These are phyloP conservation scores for Mastacembelus armatus DNA, from an alignment of 2,797 vertebrate genomes.

Conservation along the genomic window DNA sequence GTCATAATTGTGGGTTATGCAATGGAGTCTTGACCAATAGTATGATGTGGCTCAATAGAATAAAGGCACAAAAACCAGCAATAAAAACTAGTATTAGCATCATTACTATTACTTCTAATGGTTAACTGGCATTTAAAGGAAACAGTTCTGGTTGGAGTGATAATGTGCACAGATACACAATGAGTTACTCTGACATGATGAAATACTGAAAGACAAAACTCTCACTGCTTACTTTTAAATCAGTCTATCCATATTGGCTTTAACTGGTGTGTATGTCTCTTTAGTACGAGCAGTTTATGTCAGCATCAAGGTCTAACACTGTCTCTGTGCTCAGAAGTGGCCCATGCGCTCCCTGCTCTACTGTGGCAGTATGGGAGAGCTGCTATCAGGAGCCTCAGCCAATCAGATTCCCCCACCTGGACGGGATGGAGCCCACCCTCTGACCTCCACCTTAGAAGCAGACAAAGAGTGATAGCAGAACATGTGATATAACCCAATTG, in stretches of 20 bases:
- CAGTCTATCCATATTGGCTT: too few relatives aligned
- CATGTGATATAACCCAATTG: background rate
- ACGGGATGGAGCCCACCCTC: slow-evolving; percentile 40
- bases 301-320: background rate
- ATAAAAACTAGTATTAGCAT: background rate
- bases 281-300: too few relatives aligned
- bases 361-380: slow-evolving; percentile 81
- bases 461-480: slow-evolving; percentile 58
- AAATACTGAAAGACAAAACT: too few relatives aligned
- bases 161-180: too few relatives aligned
- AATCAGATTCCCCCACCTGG: slow-evolving; percentile 60
- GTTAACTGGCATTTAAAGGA: too few relatives aligned
- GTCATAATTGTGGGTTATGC: background rate
- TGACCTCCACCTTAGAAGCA: slow-evolving; percentile 31
- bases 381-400: slow-evolving; percentile 64
- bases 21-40: background rate
- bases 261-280: too few relatives aligned
- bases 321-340: slow-evolving; percentile 85
- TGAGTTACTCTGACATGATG: too few relatives aligned
- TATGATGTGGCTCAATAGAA: background rate
- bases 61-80: background rate
- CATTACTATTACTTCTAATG: background rate
- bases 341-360: slow-evolving; percentile 91
- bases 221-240: too few relatives aligned
- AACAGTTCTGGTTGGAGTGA: too few relatives aligned